Base-by-base conservation (phyloP, 2,797 vertebrate genomes). In the Momotus momota region DNA sequence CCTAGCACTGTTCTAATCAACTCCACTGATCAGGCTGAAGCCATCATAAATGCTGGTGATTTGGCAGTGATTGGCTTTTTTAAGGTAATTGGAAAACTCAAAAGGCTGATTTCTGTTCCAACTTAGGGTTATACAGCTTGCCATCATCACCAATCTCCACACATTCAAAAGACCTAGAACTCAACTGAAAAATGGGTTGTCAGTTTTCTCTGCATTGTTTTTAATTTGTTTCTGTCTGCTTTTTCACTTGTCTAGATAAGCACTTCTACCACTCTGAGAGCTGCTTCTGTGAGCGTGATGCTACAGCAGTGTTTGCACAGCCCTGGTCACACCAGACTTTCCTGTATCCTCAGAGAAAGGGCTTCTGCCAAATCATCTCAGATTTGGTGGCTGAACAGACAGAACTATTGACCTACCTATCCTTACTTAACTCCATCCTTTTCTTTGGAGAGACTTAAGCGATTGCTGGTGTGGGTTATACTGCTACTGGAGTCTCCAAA, bases 11-110 rank as follows among this genome's bases (percentile, higher is more conserved):
- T 98, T 94, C 91, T 98, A 90, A 97, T 99, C 87, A 97, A 97
- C 55, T 97, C 98, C 62, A 96, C 98, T 3, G 96, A 94, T 62
- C 97, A 98, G 91, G 97, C 97, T 86, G 97, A 98, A 65, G 84
- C 88, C 13, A 98, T 98, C 73, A 93, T 97, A 84, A 94, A 81
- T 40, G 96, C 98, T 66, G 98, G 98, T 15, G 97, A 99, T 31
- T 86, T 99, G 88, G 97, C 97, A 57, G 98, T 99, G 84, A 91
- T 99, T 15, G 99, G 99, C 55, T 99, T 99, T 97, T 99, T 99
- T 87, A 98, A 99, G 99, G 99, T 99, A 97, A 94, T 62, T 64
- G 57, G 41, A 49, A 87, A 77, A 48, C 10, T 92, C 54, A 31
- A 82, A 85, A 73, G 38, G 19, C 38, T 70, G 17, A 6, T 69